Base-by-base conservation (phyloP, 2,113 vertebrate genomes). In the Cephalopterus ornatus region DNA sequence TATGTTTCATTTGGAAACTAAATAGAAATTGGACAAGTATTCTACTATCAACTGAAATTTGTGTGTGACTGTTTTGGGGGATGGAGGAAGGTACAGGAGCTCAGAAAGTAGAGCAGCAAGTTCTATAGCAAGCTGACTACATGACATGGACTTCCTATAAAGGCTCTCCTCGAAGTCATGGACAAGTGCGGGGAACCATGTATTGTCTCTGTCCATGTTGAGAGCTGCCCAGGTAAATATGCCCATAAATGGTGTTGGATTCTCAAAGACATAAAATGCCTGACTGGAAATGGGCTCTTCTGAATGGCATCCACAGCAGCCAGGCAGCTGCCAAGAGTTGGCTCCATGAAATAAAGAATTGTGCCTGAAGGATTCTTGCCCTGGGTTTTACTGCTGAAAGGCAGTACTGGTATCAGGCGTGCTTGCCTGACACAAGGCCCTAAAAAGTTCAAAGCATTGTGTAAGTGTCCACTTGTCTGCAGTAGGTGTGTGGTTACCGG, bases 341-440 rank as follows among this genome's bases (percentile, higher is more conserved):
- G 39, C n/a, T 74, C 39, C 61, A 16, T n/a, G 66, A 88, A 63
- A 62, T 37, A 41, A 56, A 70, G 52, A 42, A 61, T 11, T 66
- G 21, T 75, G 47, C 20, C 63, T 28, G 30, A 32, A 37, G 39
- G 39, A 22, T 75, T 79, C 23, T 85, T 59, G 35, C 55, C 35
- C 56, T 85, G 52, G 5, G 4, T 46, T 91, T 85, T 49, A 41
- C 21, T 2, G 4, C 17, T 71, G 73, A 46, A 74, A 81, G 26
- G n/a, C 72, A 65, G 39, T n/a, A 26, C 14, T 21, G 5, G 1
- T 28, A 17, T 41, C 0, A 0, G 4, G 24, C 67, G 28, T n/a
- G 22, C 39, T 68, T 58, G 24, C n/a, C 70, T 89, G 71, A 85
- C 62, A 85, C 21, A 35, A 78, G 33, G 39, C 26, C 61, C 71